Percentiles rank a stretch among this genome's conserved stretches.
phyloP scores from a whole-genome alignment of 2,113 vertebrate species.

The Oceanodroma tethys region DNA sequence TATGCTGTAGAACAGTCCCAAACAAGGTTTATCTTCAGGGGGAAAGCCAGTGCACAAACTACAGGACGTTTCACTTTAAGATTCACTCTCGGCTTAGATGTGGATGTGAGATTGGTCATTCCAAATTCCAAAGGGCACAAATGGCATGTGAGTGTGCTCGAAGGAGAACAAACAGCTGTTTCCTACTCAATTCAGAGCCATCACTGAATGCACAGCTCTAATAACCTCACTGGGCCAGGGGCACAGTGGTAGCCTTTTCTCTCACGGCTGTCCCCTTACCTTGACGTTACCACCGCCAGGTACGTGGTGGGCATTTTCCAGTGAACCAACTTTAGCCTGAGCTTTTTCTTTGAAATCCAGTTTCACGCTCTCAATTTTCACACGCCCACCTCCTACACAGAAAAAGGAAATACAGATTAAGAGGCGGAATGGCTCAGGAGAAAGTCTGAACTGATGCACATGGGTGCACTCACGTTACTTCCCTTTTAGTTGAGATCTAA shows the following conservation, averaged over 20 bases:
- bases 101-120: neutral
- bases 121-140: neutral
- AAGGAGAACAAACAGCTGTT: neutral
- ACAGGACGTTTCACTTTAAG: neutral
- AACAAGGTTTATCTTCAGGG: neutral
- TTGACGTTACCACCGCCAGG: slow-evolving; percentile 87
- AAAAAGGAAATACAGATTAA: slow-evolving; percentile 1
- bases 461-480: rapidly evolving
- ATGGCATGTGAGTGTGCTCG: neutral
- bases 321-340: slow-evolving; percentile 95
- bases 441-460: neutral
- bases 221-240: neutral
- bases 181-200: neutral
- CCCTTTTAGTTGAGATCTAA: neutral
- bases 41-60: neutral
- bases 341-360: slow-evolving; percentile 99
- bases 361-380: slow-evolving; percentile 96
- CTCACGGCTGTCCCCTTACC: slow-evolving; percentile 73
- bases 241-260: neutral
- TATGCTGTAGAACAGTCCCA: neutral
- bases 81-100: neutral
- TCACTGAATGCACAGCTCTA: neutral
- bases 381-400: slow-evolving; percentile 86
- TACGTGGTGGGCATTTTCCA: slow-evolving; percentile 91
- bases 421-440: neutral